phyloP scores from a whole-genome alignment of 1,140 invertebrate species.

The Cydia splendana region DNA sequence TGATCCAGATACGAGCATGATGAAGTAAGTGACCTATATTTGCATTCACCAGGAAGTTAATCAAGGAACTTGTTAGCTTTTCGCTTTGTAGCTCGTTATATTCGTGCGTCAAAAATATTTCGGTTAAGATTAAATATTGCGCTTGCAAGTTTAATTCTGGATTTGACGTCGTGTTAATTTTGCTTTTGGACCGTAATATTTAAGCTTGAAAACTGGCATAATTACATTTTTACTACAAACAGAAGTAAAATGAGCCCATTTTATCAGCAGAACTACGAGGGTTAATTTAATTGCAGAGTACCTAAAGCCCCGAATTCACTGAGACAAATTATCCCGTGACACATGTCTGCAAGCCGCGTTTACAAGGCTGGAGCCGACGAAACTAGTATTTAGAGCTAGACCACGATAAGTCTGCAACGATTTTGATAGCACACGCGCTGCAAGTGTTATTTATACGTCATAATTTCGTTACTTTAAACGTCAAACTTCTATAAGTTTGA shows the following conservation, averaged over 20 bases:
- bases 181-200: not conserved
- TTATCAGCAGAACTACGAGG: not conserved
- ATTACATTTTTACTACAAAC: not conserved
- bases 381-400: too few species aligned
- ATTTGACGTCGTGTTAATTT: conserved; percentile 7
- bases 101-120: conserved; percentile 26
- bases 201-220: not conserved
- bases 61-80: conserved; percentile 30
- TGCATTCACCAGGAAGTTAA: conserved; percentile 31
- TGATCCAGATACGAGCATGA: not conserved
- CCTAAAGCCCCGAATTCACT: not conserved
- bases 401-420: too few species aligned
- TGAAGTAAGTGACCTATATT: conserved; percentile 4
- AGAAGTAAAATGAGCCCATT: conserved; percentile 9
- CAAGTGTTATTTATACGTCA: too few species aligned
- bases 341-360: not conserved
- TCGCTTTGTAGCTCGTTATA: conserved; percentile 22
- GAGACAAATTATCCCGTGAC: not conserved
- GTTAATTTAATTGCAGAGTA: not conserved
- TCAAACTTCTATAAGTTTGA: too few species aligned
- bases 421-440: too few species aligned
- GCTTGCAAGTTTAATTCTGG: conserved; percentile 17
- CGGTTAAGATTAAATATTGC: conserved; percentile 6
- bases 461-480: too few species aligned
- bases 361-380: too few species aligned